Evolutionary conservation across 2,888 invertebrate genomes (phyloP).

Genomic region (Tetragonisca angustula): DNA sequence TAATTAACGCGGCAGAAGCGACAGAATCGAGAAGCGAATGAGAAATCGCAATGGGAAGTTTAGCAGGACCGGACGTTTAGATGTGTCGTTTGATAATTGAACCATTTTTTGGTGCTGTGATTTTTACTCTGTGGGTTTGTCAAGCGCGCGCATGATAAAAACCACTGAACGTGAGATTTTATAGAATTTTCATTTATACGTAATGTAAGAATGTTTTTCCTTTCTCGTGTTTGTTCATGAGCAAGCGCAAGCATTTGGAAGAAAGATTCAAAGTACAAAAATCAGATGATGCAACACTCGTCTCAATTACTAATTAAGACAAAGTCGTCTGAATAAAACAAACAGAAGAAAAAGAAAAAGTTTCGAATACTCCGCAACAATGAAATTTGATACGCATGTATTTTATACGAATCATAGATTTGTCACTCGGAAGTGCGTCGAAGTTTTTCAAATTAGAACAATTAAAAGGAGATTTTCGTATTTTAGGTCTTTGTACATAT

Average conservation of each 20-base stretch:
- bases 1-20: slow-evolving; percentile 12
- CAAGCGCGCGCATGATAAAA: no score
- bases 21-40: slow-evolving; percentile 8
- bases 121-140: slow-evolving; percentile 1
- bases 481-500: slow-evolving; percentile 3
- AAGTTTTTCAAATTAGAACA: slow-evolving; percentile 3
- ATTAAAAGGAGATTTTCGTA: slow-evolving; percentile 8
- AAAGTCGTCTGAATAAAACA: not conserved
- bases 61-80: not conserved
- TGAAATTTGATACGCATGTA: not conserved
- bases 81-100: not conserved
- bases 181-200: not conserved
- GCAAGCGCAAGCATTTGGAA: not conserved
- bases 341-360: not conserved
- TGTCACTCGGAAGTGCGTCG: not conserved
- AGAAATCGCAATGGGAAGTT: not conserved
- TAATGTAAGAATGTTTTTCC: not conserved
- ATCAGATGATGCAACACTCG: not conserved
- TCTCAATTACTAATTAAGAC: not conserved
- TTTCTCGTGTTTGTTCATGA: not conserved
- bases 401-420: not conserved
- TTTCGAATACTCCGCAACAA: not conserved
- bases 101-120: slow-evolving; percentile 41
- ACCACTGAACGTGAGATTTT: not conserved
- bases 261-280: slow-evolving; percentile 5